Conservation (phyloP, 2,797 vertebrate species). For the Coccyzus lansbergi region DNA sequence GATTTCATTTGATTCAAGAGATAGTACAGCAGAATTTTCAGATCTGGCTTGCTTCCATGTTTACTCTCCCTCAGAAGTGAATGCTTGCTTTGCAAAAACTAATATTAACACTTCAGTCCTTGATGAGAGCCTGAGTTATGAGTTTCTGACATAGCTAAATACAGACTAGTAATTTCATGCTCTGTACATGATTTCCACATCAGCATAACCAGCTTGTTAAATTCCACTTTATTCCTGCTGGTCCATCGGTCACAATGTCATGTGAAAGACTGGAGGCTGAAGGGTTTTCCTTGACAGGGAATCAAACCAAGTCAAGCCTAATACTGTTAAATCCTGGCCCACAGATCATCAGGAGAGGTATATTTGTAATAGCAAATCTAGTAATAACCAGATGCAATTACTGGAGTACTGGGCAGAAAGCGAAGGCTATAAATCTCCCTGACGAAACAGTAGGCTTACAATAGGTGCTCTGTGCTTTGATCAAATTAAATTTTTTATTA, state of each 20-base stretch:
- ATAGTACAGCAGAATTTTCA: background rate
- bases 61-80: background rate
- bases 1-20: background rate
- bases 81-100: background rate
- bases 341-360: background rate
- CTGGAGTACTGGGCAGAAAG: slow-evolving; percentile 3
- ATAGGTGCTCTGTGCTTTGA: slow-evolving; percentile 10
- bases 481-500: slow-evolving; percentile 49
- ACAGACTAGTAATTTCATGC: background rate
- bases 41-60: background rate
- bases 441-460: slow-evolving; percentile 6
- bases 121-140: background rate
- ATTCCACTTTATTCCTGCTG: background rate
- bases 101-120: background rate
- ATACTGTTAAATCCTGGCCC: background rate
- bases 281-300: background rate
- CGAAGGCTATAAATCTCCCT: background rate
- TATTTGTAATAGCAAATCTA: background rate
- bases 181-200: background rate
- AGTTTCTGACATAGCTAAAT: background rate
- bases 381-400: slow-evolving; percentile 21
- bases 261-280: background rate
- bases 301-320: background rate
- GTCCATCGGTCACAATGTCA: background rate
- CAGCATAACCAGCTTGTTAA: background rate